A percentile compares a stretch with the other conserved stretches of the same genome.
phyloP scores from a whole-genome alignment of 2,797 vertebrate genomes.

The Sparus aurata region DNA sequence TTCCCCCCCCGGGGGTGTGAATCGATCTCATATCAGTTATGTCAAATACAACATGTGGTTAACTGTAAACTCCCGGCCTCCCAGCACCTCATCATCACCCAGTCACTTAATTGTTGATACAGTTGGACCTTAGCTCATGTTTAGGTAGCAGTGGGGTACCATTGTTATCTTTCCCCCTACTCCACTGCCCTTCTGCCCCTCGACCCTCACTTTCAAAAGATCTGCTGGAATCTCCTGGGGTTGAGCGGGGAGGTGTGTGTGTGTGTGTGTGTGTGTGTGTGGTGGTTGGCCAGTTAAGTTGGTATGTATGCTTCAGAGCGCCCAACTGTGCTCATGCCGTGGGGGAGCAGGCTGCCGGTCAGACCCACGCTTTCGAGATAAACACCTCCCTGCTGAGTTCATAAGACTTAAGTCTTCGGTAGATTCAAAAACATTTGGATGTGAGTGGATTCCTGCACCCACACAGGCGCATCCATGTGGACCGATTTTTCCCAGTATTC shows the following conservation, averaged over 20 bases:
- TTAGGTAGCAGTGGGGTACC: conserved; percentile 80
- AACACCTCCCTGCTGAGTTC: conserved; percentile 41
- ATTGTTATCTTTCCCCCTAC: conserved; percentile 74
- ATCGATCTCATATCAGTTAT: conserved; percentile 41
- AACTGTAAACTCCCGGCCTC: conserved; percentile 34
- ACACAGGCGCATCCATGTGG: conserved; percentile 19
- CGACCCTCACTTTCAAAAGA: conserved; percentile 62
- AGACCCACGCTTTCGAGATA: conserved; percentile 43
- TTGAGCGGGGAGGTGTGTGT: conserved; percentile 16
- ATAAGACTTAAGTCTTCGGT: conserved; percentile 24
- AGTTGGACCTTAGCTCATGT: conserved; percentile 79
- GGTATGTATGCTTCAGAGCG: conserved; percentile 31
- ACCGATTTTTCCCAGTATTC: conserved; percentile 40
- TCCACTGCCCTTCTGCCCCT: conserved; percentile 63
- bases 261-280: conserved; percentile 20
- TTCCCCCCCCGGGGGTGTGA: conserved; percentile 12
- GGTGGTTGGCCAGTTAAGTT: conserved; percentile 9
- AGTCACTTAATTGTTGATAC: conserved; percentile 77
- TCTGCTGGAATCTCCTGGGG: conserved; percentile 56
- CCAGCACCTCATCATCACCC: conserved; percentile 59
- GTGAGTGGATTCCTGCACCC: conserved; percentile 5
- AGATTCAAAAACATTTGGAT: conserved; percentile 42
- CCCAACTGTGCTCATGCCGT: conserved; percentile 27
- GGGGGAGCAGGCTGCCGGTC: conserved; percentile 39
- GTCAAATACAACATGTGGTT: conserved; percentile 12